A percentile compares a stretch with the other conserved stretches of the same genome.
phyloP scores from a whole-genome alignment of 2,113 vertebrate species.

The Sprattus sprattus region DNA sequence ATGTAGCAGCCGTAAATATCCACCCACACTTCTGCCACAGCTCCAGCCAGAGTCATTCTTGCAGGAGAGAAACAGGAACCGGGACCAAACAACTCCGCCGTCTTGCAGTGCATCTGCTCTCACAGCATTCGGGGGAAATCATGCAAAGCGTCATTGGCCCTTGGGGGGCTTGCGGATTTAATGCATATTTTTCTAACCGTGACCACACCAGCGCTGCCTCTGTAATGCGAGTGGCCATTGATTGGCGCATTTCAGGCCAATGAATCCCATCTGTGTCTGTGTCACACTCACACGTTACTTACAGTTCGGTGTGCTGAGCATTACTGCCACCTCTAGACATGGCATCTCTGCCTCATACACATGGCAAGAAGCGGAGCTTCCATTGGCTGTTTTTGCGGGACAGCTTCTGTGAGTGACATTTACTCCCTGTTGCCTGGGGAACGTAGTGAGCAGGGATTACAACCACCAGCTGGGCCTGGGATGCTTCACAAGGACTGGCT shows the following conservation, averaged over 20 bases:
- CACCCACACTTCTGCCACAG: neutral
- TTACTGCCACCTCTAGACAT: neutral
- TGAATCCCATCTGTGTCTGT: neutral
- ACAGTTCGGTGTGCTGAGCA: neutral
- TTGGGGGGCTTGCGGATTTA: neutral
- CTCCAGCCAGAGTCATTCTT: neutral
- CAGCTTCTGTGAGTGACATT: too few relatives aligned
- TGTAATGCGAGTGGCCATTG: neutral
- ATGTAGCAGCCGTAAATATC: slow-evolving; percentile 9
- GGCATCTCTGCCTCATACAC: too few relatives aligned
- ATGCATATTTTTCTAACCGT: slow-evolving; percentile 7
- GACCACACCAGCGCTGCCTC: neutral
- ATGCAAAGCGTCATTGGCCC: neutral
- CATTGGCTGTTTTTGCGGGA: too few relatives aligned
- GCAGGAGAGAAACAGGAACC: neutral
- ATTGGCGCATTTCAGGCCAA: neutral
- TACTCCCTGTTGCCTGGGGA: too few relatives aligned
- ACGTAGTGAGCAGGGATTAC: too few relatives aligned
- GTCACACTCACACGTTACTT: neutral
- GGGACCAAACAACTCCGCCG: neutral
- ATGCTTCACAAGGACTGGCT: too few relatives aligned
- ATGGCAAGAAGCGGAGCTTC: too few relatives aligned
- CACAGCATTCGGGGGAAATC: neutral
- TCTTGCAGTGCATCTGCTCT: neutral
- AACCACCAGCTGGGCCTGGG: too few relatives aligned